phyloP scores from a whole-genome alignment of 2,888 invertebrate species.

The Phaedon cochleariae region DNA sequence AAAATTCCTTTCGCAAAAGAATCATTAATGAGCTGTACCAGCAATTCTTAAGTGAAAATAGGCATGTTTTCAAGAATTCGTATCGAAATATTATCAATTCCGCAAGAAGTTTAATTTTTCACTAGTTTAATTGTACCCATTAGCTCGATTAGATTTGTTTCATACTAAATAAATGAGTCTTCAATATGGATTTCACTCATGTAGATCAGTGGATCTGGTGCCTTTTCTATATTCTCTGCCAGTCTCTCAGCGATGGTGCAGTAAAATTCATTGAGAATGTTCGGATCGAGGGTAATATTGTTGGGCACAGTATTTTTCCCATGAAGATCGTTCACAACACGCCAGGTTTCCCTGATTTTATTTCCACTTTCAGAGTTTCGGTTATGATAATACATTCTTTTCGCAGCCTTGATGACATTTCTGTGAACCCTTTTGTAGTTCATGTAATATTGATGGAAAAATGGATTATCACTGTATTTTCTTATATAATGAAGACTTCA shows the following conservation, averaged over 20 bases:
- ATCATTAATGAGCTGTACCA: slow-evolving; percentile 13
- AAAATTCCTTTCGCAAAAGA: slow-evolving; percentile 4
- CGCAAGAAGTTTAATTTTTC: neutral
- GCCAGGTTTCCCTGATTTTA: slow-evolving; percentile 13
- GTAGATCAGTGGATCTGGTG: neutral
- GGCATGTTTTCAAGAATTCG: neutral
- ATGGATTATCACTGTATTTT: slow-evolving; percentile 1
- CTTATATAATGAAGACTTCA: neutral
- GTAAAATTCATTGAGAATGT: slow-evolving; percentile 3
- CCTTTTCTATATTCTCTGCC: slow-evolving; percentile 4
- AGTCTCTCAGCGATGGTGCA: slow-evolving; percentile 10
- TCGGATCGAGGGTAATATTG: slow-evolving; percentile 3
- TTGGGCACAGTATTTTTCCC: neutral
- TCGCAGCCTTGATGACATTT: slow-evolving; percentile 11
- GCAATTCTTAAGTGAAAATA: neutral
- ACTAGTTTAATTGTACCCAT: neutral
- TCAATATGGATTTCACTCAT: neutral
- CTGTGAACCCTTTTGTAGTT: neutral
- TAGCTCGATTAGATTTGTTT: neutral
- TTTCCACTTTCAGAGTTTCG: slow-evolving; percentile 5
- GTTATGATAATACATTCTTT: slow-evolving; percentile 21
- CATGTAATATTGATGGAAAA: neutral
- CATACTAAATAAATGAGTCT: neutral
- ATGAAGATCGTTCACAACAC: slow-evolving; percentile 7
- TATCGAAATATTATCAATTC: slow-evolving; percentile 8